Percentiles rank a stretch among this genome's conserved stretches.
Conservation (phyloP, 2,888 invertebrate genomes). For the Stenichneumon culpator region DNA sequence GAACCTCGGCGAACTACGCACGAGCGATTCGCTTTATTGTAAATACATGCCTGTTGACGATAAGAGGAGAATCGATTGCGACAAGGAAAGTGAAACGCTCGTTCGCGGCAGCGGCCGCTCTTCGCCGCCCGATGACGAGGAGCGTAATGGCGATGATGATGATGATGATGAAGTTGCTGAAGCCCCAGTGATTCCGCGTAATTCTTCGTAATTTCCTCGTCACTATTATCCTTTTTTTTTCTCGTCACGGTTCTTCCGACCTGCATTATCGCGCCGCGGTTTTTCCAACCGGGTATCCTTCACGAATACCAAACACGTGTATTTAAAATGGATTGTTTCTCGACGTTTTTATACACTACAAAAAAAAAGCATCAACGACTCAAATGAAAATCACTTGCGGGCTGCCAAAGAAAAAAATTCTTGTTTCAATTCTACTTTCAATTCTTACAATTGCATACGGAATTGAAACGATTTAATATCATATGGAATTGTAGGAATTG, state of each 20-base stretch:
- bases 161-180: constrained; percentile 1
- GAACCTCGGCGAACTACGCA: constrained; percentile 61
- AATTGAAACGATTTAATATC: too few relatives aligned
- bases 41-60: constrained; percentile 43
- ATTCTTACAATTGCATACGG: too few relatives aligned
- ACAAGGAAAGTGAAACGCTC: constrained; percentile 15
- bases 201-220: constrained; percentile 10
- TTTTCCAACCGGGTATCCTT: neutral
- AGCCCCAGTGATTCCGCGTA: constrained; percentile 4
- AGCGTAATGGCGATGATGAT: neutral
- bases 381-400: too few relatives aligned
- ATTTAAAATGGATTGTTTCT: neutral
- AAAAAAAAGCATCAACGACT: too few relatives aligned
- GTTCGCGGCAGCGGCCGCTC: neutral
- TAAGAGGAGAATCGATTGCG: constrained; percentile 54
- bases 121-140: constrained; percentile 34
- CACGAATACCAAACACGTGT: neutral
- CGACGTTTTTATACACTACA: neutral
- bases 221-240: neutral
- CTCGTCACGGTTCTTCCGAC: neutral
- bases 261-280: neutral
- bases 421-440: too few relatives aligned
- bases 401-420: too few relatives aligned
- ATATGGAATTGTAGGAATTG: too few relatives aligned
- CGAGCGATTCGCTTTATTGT: constrained; percentile 33